phyloP scores from a whole-genome alignment of 2,888 invertebrate species.

The Syritta pipiens region DNA sequence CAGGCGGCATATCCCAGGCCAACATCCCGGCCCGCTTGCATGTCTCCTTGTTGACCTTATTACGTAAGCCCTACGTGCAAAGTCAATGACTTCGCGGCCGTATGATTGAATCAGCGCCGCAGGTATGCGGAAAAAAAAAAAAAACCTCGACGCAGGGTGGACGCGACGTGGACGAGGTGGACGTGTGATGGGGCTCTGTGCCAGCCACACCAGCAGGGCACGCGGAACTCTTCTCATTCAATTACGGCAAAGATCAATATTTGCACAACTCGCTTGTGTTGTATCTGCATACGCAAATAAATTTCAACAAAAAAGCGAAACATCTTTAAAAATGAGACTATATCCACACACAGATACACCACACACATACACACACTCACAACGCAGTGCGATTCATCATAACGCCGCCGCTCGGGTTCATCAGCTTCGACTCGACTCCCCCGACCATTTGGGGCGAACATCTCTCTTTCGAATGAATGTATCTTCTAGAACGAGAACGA shows the following conservation, averaged over 20 bases:
- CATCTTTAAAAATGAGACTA: slow-evolving; percentile 53
- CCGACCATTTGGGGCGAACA: slow-evolving; percentile 20
- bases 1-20: neutral
- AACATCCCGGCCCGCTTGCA: slow-evolving; percentile 30
- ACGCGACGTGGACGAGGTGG: neutral
- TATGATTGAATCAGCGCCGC: slow-evolving; percentile 33
- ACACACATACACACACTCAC: slow-evolving; percentile 8
- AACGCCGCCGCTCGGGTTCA: slow-evolving; percentile 49
- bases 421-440: slow-evolving; percentile 66
- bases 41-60: slow-evolving; percentile 60
- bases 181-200: neutral
- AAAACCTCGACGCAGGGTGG: no score
- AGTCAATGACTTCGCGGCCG: slow-evolving; percentile 58
- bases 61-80: slow-evolving; percentile 46
- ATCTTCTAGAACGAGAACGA: slow-evolving; percentile 37
- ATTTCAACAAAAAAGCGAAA: slow-evolving; percentile 36
- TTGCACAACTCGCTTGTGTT: slow-evolving; percentile 23
- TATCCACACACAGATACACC: slow-evolving; percentile 28
- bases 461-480: neutral
- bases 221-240: slow-evolving; percentile 48
- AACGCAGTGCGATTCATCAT: neutral
- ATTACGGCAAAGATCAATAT: slow-evolving; percentile 61
- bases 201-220: slow-evolving; percentile 14
- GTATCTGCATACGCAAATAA: slow-evolving; percentile 60
- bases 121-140: slow-evolving; percentile 34